Conservation (phyloP, 2,113 vertebrate species). For the Talpa occidentalis region DNA sequence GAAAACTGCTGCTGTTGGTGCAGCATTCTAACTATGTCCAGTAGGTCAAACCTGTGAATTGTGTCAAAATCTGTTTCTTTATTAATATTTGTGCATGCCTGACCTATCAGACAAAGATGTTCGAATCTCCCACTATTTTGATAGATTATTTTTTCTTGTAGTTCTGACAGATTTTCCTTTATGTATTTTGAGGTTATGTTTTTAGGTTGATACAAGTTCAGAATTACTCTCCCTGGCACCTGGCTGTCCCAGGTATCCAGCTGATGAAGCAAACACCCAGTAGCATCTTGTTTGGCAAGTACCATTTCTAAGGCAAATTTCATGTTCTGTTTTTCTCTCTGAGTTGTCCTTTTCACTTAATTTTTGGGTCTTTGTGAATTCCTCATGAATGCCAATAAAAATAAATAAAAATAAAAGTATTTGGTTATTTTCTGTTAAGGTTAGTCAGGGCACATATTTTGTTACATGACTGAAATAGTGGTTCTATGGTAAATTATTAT, state of each 20-base stretch:
- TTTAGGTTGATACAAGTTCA: too few species aligned
- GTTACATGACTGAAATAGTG: neutral
- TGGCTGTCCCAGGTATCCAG: too few species aligned
- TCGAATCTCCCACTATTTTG: neutral
- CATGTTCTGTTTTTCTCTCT: constrained; percentile 2
- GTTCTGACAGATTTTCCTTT: neutral
- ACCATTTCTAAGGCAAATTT: neutral
- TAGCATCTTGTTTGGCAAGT: neutral
- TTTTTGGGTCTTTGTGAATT: constrained; percentile 24
- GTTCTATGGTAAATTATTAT: neutral
- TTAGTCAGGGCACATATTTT: neutral
- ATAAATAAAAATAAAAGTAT: constrained; percentile 27
- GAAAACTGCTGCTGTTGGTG: neutral
- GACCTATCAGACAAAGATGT: neutral
- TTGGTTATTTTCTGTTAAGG: neutral
- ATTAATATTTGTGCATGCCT: constrained; percentile 7
- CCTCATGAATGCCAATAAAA: neutral
- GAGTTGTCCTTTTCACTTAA: constrained; percentile 1
- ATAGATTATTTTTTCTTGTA: neutral
- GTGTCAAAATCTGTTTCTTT: neutral
- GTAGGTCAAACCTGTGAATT: neutral
- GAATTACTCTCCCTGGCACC: too few species aligned
- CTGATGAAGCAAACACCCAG: neutral
- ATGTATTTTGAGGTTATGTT: neutral
- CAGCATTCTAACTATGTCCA: neutral